Base-by-base conservation (phyloP, 2,888 invertebrate species). In the Leucophenga maculata region DNA sequence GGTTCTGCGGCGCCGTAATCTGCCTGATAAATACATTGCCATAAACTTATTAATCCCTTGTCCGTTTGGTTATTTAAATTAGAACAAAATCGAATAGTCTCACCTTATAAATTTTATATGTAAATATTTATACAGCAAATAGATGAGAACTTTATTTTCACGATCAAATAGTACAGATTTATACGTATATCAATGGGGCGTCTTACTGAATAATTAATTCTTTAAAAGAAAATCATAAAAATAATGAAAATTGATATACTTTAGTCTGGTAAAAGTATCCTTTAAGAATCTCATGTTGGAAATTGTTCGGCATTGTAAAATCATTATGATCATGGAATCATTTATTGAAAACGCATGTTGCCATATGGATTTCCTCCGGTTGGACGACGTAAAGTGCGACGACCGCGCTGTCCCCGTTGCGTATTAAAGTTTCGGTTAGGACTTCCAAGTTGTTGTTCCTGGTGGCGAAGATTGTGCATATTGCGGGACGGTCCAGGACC, bases 381-480 rank as follows among this genome's bases (percentile, higher is more conserved):
- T 16, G 87, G 88, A 46, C 89, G 86, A 26, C 89, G 80, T 79
- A 88, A 66, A 2, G 83, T 86, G 0, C 88, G 86, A 52, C 89
- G 83, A 14, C 85, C 86, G 46, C 88, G 84, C 75, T 77, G 88
- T 59, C 78, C 78, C 52, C 87, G 84, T 48, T 75, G 80, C 1
- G 82, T 22, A 81, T 80, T 72, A 78, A 78, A 85, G 6, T 79
- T 79, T 52, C 88, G 86, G 22, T 80, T 75, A 44, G 81, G 82
- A 74, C 76, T 87, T 22, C 76, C 79, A 52, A 73, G 79, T 64
- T 59, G 77, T 44, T 73, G 75, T 65, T 82, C 81, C 67, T 77
- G 78, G 22, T 71, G 78, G 55, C 85, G 76, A 46, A 77, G 73
- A 69, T 77, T 79, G 72, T 77, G 64, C 71, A 76, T 68, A 67